Base-by-base conservation (phyloP, 2,888 invertebrate species). In the Cosmia trapezina region DNA sequence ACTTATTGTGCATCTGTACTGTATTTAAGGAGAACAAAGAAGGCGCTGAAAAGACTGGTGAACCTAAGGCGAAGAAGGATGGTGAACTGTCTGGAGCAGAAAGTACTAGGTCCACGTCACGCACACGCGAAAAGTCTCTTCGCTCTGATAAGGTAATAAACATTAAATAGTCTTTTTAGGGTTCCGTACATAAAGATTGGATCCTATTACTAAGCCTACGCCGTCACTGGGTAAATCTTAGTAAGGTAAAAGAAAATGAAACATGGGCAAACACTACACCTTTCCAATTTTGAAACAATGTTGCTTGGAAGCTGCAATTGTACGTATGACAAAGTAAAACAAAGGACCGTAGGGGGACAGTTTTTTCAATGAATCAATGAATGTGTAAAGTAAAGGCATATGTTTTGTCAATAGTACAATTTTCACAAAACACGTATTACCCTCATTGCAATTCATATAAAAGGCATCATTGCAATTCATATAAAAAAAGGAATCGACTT, bases 121-220 rank as follows among this genome's bases (percentile, higher is more conserved):
- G 92, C 8, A 91, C 94, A 0, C 89, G 95, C 2, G 95, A 95
- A 56, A 95, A 94, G 78, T 93, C 96, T 0, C 92, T 94, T 59
- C 96, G 96, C 9, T 96, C 95, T 11, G 97, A 97, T 81, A 97
- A 96, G 84, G 63, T 63, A 63, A n/a, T 6, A 49, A 49, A 49
- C 6, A 9, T 14, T 14, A 14, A 14, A n/a, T 12, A 33, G 33
- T 49, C 2, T 47, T 45, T 17, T 12, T 8, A 28, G 7, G 28
- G 8, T 62, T 19, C 45, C 7, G 4, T 28, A 19, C 11, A 28
- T 9, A 60, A 3, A 22, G 22, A 11, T 43, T 54, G 53, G 12
- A 53, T 53, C 53, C 22, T n/a, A 22, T 5, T 45, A 45, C 45
- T 17, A 28, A 45, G 2, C 11, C 19, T 5, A 47, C 5, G 3